Conservation (phyloP, 2,797 vertebrate genomes). For the Rhincodon typus region DNA sequence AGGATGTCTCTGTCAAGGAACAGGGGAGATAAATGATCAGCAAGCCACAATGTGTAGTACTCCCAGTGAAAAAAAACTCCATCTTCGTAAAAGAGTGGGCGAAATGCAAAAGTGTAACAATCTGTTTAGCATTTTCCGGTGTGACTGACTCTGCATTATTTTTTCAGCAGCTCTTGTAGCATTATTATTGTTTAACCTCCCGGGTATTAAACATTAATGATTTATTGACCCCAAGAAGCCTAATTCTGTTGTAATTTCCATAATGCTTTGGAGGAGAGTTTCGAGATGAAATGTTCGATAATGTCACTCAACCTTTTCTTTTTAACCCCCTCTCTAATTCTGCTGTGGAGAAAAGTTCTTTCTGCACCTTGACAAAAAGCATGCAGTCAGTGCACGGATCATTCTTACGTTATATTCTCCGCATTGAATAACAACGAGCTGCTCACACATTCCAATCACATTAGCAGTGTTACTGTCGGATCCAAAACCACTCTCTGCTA, state of each 20-base stretch:
- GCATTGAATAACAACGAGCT: constrained; percentile 5
- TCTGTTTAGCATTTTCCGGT: neutral
- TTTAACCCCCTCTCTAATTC: neutral
- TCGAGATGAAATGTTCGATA: neutral
- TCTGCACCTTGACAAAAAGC: neutral
- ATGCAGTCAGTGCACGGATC: too few species aligned
- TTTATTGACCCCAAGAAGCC: constrained; percentile 9
- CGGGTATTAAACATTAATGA: constrained; percentile 17
- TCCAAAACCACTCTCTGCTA: neutral
- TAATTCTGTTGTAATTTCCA: neutral
- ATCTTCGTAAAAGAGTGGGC: too few species aligned
- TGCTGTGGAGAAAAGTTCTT: neutral
- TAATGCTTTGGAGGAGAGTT: neutral
- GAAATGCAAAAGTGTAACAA: neutral
- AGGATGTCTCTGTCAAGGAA: too few species aligned
- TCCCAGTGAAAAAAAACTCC: neutral
- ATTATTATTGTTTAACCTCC: neutral
- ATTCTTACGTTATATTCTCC: neutral
- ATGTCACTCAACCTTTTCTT: neutral
- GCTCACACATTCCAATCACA: constrained; percentile 17
- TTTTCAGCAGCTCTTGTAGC: neutral
- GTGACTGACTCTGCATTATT: neutral
- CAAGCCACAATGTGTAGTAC: neutral
- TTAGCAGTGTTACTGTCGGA: neutral
- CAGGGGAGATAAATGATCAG: too few species aligned